Percentiles rank a stretch among this genome's conserved stretches.
Conservation (phyloP, 2,888 invertebrate species). For the Volucella inanis region DNA sequence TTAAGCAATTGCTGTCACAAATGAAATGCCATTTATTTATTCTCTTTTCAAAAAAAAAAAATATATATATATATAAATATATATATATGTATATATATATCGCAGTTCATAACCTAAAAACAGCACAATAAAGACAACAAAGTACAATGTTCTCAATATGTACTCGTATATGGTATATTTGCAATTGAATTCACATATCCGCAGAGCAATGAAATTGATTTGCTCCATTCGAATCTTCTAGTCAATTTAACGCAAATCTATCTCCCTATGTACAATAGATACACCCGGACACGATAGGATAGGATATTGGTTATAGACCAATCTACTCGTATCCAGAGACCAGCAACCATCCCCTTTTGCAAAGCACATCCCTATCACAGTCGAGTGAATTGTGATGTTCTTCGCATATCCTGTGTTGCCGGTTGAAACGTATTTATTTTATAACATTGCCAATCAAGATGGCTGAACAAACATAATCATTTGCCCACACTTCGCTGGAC, state of each 20-base stretch:
- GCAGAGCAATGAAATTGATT: constrained; percentile 71
- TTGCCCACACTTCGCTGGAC: constrained; percentile 73
- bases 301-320: constrained; percentile 57
- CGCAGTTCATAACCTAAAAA: constrained; percentile 1
- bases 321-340: constrained; percentile 15
- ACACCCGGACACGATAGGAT: no score
- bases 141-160: constrained; percentile 46
- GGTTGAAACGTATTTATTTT: constrained; percentile 82
- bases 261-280: background rate
- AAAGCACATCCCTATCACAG: constrained; percentile 56
- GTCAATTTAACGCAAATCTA: constrained; percentile 73
- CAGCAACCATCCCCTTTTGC: constrained; percentile 36
- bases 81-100: no score
- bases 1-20: background rate
- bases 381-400: constrained; percentile 56
- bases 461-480: constrained; percentile 83
- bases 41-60: constrained; percentile 14
- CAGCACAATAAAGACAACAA: constrained; percentile 49
- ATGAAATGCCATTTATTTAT: background rate
- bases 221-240: constrained; percentile 71
- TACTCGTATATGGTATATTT: constrained; percentile 48
- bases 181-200: constrained; percentile 68
- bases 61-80: no score
- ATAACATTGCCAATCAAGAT: constrained; percentile 84
- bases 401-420: constrained; percentile 64